Percentiles rank a stretch among this genome's conserved stretches.
phyloP scores from a whole-genome alignment of 2,888 invertebrate genomes.

The Nemapogon koenigi region DNA sequence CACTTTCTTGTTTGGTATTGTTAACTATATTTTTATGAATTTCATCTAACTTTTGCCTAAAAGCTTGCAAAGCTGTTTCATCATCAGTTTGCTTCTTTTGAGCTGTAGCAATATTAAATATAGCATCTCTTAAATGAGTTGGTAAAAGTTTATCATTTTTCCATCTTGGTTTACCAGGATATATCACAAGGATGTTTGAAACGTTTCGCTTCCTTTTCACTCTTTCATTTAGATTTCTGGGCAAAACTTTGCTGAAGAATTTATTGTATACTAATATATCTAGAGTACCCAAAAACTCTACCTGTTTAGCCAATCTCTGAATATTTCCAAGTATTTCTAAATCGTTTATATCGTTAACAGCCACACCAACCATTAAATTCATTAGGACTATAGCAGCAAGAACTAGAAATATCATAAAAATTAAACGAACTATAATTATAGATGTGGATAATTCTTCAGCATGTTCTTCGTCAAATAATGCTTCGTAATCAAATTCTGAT shows the following conservation, averaged over 20 bases:
- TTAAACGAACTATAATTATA: slow-evolving; percentile 46
- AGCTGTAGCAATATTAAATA: slow-evolving; percentile 42
- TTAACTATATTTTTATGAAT: slow-evolving; percentile 41
- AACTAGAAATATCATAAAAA: slow-evolving; percentile 59
- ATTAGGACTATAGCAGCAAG: slow-evolving; percentile 64
- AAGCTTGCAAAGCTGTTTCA: slow-evolving; percentile 32
- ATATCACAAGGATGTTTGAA: slow-evolving; percentile 29
- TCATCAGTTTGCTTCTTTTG: slow-evolving; percentile 43
- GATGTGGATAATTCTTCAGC: slow-evolving; percentile 40
- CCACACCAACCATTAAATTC: slow-evolving; percentile 67
- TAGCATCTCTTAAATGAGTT: slow-evolving; percentile 38
- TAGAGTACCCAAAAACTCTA: slow-evolving; percentile 55
- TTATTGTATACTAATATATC: slow-evolving; percentile 58
- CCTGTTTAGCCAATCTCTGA: slow-evolving; percentile 60
- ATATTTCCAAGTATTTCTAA: slow-evolving; percentile 64
- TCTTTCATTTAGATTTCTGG: slow-evolving; percentile 31
- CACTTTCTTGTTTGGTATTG: slow-evolving; percentile 20
- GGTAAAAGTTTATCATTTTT: slow-evolving; percentile 36
- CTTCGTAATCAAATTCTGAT: slow-evolving; percentile 62
- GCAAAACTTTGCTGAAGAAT: slow-evolving; percentile 38
- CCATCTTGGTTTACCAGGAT: slow-evolving; percentile 47
- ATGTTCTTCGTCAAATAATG: slow-evolving; percentile 51
- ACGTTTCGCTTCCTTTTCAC: slow-evolving; percentile 45
- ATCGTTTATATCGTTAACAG: slow-evolving; percentile 65
- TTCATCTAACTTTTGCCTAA: slow-evolving; percentile 36